phyloP scores from a whole-genome alignment of 2,888 invertebrate species.

The Agrotis ipsilon region DNA sequence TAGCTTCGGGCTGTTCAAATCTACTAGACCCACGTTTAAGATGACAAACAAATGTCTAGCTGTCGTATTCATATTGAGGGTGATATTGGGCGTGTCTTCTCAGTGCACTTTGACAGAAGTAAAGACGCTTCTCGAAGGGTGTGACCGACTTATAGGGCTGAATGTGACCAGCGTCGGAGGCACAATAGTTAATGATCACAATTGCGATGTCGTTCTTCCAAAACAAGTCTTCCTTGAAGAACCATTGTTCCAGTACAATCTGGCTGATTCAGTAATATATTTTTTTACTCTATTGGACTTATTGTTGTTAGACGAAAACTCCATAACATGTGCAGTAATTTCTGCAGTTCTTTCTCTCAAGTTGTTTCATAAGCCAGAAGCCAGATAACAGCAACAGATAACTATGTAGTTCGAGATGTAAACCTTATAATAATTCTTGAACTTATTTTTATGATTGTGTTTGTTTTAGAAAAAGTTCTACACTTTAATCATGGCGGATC shows the following conservation, averaged over 20 bases:
- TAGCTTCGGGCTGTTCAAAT: conserved; percentile 25
- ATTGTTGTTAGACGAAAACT: neutral
- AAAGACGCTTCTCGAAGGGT: conserved; percentile 84
- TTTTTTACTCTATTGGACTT: neutral
- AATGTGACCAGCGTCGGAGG: conserved; percentile 85
- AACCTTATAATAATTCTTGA: neutral
- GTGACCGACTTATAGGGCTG: conserved; percentile 82
- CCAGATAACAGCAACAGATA: too few species aligned
- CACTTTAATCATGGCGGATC: conserved; percentile 87
- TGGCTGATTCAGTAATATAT: conserved; percentile 81
- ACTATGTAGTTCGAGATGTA: too few species aligned
- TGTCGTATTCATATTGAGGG: conserved; percentile 56
- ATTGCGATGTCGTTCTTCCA: conserved; percentile 86
- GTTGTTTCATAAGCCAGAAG: too few species aligned
- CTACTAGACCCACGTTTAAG: conserved; percentile 5
- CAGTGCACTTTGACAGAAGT: conserved; percentile 80
- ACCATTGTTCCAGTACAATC: conserved; percentile 82
- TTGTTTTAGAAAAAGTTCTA: conserved; percentile 88
- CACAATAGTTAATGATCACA: conserved; percentile 87
- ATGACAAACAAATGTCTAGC: conserved; percentile 38
- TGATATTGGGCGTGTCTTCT: conserved; percentile 60
- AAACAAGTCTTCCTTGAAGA: conserved; percentile 88
- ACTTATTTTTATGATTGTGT: conserved; percentile 2
- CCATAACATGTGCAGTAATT: neutral
- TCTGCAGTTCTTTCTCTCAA: too few species aligned